Percentiles rank a stretch among this genome's conserved stretches.
Conservation (phyloP, 2,113 vertebrate genomes). For the Cathartes aura region DNA sequence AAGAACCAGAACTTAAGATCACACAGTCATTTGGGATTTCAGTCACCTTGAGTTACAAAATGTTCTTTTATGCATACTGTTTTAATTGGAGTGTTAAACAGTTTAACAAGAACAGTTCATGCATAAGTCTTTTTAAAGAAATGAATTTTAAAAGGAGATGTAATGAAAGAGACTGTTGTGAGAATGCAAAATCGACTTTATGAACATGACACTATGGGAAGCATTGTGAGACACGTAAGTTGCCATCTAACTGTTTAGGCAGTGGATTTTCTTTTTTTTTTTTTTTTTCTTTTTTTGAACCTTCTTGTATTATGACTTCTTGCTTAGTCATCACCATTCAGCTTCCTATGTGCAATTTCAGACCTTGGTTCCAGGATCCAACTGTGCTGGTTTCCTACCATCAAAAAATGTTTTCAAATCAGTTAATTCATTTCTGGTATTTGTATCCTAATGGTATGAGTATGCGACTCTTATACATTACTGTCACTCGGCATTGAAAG, state of each 20-base stretch:
- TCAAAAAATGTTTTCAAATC: conserved; percentile 3
- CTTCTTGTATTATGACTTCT: not conserved
- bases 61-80: conserved; percentile 34
- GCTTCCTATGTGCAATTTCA: not conserved
- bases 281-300: not conserved
- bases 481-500: not conserved
- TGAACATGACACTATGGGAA: not conserved
- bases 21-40: conserved; percentile 18
- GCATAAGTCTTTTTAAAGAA: conserved; percentile 17
- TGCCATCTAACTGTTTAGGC: not conserved
- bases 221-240: not conserved
- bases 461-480: not conserved
- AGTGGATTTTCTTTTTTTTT: not conserved
- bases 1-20: not conserved
- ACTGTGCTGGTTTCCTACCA: not conserved
- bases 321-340: not conserved
- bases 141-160: not conserved
- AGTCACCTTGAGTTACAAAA: conserved; percentile 36
- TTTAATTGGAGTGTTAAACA: conserved; percentile 45
- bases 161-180: not conserved
- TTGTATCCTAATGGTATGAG: conserved; percentile 8
- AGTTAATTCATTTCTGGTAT: conserved; percentile 3
- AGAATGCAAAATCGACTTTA: not conserved
- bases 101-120: conserved; percentile 36
- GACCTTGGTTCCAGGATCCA: not conserved